Evolutionary conservation across 2,888 invertebrate genomes (phyloP), one percentile per base, ranked within the genome.

Genomic region (Lottia gigantea): DNA sequence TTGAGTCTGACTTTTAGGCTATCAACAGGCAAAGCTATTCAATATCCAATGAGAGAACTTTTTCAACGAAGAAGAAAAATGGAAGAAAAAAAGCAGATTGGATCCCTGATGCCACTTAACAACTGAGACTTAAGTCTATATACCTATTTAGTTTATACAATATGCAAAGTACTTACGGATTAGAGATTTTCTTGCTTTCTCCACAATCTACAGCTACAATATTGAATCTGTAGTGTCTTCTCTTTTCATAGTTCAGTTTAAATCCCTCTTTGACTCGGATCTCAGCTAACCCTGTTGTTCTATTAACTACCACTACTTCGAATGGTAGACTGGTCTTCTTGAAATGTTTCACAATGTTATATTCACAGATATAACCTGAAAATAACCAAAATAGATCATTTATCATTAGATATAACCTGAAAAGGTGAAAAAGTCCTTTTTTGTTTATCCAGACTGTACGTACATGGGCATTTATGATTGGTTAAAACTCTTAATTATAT

Each of bases 211-310:
- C 93, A 55, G 97, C 97, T 70, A 95, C 94, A 88, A 97, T 95
- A 90, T 96, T 95, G 89, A 98, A 97, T 90, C 95, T 96, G 92
- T 97, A 97, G 89, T 95, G 95, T 85, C 95, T 94, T 69, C 95
- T 91, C 88, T 96, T 96, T 90, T 97, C 96, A 90, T 96, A 97
- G 90, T 97, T 96, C 80, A 98, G 92, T 70, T 93, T 78, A 26
- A 76, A 76, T 2, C 84, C 85, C 26, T 82, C 79, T 25, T 79
- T 80, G 15, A 87, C 76, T 61, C 80, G 78, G n/a, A 88, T 76
- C 46, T 78, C 79, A 6, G 85, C 88, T 25, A 73, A 78, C 7
- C 88, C 88, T 2, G 82, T 85, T 61, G 77, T 74, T 47, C 80
- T 76, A 74, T 86, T 78, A 11, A 74, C 75, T 47, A 87, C 74